These are phyloP conservation scores for Bedellia somnulentella DNA, from an alignment of 2,888 invertebrate species.

Conservation along the genomic window DNA sequence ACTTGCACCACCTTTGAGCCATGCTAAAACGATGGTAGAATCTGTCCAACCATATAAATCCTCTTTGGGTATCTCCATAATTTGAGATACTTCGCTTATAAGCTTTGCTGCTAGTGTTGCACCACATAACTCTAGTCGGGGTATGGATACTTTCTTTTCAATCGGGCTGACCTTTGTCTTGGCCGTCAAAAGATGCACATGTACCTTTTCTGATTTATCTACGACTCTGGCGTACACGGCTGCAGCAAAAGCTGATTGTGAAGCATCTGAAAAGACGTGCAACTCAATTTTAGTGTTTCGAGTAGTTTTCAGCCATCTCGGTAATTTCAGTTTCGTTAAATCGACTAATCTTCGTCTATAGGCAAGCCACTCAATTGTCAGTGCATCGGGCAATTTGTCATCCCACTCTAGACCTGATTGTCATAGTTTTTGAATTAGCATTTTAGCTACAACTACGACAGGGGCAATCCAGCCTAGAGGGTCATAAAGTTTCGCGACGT, in stretches of 20 bases:
- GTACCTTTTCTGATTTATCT: constrained; percentile 1
- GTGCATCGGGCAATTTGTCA: constrained; percentile 6
- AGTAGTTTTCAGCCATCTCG: background rate
- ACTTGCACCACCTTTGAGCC: background rate
- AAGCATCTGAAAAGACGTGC: constrained; percentile 3
- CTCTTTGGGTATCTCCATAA: background rate
- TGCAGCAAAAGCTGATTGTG: background rate
- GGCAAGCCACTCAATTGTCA: background rate
- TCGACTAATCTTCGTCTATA: background rate
- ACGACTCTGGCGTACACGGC: constrained; percentile 4
- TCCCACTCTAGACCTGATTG: constrained; percentile 10
- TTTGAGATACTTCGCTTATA: background rate
- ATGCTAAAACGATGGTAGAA: background rate
- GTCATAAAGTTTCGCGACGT: constrained; percentile 10
- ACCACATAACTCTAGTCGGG: constrained; percentile 1
- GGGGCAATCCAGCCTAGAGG: constrained; percentile 11
- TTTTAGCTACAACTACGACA: constrained; percentile 9
- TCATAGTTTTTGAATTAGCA: constrained; percentile 12
- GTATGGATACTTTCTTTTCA: background rate
- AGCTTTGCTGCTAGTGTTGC: constrained; percentile 1
- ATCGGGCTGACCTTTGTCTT: constrained; percentile 2
- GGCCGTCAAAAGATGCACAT: background rate
- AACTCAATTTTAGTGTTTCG: background rate
- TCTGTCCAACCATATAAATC: background rate
- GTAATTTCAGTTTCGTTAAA: background rate